A percentile compares a stretch with the other conserved stretches of the same genome.
These are phyloP conservation scores for Amphipoea oculea DNA, from an alignment of 2,888 invertebrate genomes.

Conservation along the genomic window DNA sequence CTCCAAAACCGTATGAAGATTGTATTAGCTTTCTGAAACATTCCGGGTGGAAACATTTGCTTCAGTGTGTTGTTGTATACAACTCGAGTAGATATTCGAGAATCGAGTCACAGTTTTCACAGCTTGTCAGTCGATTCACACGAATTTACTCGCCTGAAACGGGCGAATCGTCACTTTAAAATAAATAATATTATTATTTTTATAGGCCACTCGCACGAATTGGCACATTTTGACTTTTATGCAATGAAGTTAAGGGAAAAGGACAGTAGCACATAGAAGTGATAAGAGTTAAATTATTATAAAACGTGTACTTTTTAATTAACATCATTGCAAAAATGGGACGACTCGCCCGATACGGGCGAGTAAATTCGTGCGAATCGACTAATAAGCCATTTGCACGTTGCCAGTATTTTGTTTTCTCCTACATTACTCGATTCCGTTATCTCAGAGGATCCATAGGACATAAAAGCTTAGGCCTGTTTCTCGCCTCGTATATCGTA, in stretches of 20 bases:
- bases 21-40: constrained; percentile 52
- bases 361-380: neutral
- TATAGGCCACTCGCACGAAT: neutral
- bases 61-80: constrained; percentile 47
- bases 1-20: constrained; percentile 53
- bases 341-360: neutral
- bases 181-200: neutral
- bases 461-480: constrained; percentile 60
- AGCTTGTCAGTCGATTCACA: neutral
- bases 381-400: constrained; percentile 13
- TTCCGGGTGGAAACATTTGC: constrained; percentile 48
- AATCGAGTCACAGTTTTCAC: constrained; percentile 49
- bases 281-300: neutral
- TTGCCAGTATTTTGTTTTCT: constrained; percentile 61
- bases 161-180: neutral
- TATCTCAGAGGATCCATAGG: constrained; percentile 55
- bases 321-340: neutral
- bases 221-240: neutral
- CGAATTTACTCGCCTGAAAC: neutral
- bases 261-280: neutral
- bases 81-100: constrained; percentile 35
- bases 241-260: neutral
- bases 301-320: neutral
- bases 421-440: constrained; percentile 53
- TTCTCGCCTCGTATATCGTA: constrained; percentile 55